These are phyloP conservation scores for Corapipo altera DNA, from an alignment of 2,113 vertebrate species.

Conservation along the genomic window DNA sequence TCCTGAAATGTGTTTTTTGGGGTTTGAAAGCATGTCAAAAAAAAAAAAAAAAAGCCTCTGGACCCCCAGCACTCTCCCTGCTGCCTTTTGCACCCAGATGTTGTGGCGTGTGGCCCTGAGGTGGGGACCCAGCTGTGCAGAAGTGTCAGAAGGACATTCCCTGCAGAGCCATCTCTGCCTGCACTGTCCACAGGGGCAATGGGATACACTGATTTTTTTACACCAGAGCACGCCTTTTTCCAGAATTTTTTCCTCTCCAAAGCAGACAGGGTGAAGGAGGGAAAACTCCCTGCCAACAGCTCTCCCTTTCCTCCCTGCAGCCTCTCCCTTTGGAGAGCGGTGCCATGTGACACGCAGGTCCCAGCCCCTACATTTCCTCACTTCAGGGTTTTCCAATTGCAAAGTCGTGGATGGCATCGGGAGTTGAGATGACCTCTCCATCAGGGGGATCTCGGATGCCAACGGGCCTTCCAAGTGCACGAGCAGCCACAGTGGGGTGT, in stretches of 20 bases:
- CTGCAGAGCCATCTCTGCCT: neutral
- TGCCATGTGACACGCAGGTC: neutral
- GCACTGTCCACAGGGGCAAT: accelerated
- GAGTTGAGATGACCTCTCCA: neutral
- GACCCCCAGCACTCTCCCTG: neutral
- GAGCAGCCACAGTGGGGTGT: conserved; percentile 32
- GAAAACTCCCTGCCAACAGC: neutral
- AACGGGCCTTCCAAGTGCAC: accelerated
- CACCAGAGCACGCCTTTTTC: neutral
- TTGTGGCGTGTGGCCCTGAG: accelerated
- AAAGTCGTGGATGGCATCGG: neutral
- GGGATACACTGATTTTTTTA: neutral
- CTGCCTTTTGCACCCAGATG: neutral
- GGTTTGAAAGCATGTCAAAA: neutral
- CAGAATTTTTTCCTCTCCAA: neutral
- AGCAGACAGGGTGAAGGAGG: neutral
- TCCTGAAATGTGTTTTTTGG: neutral
- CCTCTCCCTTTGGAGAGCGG: accelerated
- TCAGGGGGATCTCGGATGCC: neutral
- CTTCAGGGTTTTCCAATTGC: neutral
- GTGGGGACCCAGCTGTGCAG: neutral
- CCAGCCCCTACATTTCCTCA: neutral
- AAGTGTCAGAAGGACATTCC: neutral
- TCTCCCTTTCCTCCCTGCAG: neutral
- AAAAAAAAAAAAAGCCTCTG: neutral